A percentile compares a stretch with the other conserved stretches of the same genome.
These are phyloP conservation scores for Cataglyphis cursor DNA, from an alignment of 2,888 invertebrate genomes.

Conservation along the genomic window DNA sequence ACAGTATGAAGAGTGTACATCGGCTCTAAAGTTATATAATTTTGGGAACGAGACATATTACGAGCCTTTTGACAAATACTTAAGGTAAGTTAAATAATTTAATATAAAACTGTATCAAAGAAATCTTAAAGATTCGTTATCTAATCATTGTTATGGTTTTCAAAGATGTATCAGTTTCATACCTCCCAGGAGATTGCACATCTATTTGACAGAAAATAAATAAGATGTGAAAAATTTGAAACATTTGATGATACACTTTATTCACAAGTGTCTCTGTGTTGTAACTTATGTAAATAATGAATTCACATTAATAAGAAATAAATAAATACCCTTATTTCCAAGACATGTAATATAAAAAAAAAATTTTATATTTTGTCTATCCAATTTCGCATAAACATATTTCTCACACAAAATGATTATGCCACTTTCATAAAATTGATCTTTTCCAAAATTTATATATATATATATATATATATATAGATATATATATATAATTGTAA, in stretches of 20 bases:
- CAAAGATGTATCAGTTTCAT: slow-evolving; percentile 60
- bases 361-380: not conserved
- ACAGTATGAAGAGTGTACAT: slow-evolving; percentile 90
- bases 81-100: slow-evolving; percentile 60
- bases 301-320: slow-evolving; percentile 72
- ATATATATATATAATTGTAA: not conserved
- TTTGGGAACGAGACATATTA: slow-evolving; percentile 36
- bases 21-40: slow-evolving; percentile 70
- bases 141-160: slow-evolving; percentile 27
- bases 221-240: slow-evolving; percentile 57
- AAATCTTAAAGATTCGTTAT: not conserved
- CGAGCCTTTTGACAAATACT: slow-evolving; percentile 29
- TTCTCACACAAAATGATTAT: not conserved
- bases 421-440: not conserved
- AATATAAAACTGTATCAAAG: not conserved
- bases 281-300: slow-evolving; percentile 78
- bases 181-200: slow-evolving; percentile 63
- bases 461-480: no score
- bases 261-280: slow-evolving; percentile 74
- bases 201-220: slow-evolving; percentile 59
- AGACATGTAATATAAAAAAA: slow-evolving; percentile 17
- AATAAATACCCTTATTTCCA: slow-evolving; percentile 65
- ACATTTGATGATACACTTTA: slow-evolving; percentile 65
- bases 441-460: not conserved
- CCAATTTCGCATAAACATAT: not conserved